A percentile compares a stretch with the other conserved stretches of the same genome.
Conservation (phyloP, 2,113 vertebrate species). For the Glaucomys volans region DNA sequence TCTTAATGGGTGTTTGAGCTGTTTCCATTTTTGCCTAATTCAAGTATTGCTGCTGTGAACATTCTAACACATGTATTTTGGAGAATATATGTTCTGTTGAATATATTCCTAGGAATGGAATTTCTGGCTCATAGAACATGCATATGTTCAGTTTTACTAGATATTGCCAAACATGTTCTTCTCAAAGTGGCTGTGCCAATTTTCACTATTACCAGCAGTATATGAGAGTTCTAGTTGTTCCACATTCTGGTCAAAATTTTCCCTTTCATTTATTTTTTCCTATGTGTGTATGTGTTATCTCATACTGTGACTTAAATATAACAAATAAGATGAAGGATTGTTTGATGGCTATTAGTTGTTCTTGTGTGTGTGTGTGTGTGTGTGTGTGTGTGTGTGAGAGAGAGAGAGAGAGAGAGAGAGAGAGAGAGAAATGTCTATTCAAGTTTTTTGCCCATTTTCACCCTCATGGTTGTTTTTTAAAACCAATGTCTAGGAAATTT, state of each 20-base stretch:
- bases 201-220: not conserved
- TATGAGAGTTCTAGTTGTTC: not conserved
- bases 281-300: not conserved
- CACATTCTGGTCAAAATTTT: not conserved
- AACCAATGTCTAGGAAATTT: not conserved
- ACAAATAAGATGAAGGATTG: not conserved
- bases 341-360: not conserved
- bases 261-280: not conserved
- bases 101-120: not conserved
- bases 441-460: not conserved
- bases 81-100: not conserved
- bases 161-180: not conserved
- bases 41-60: not conserved
- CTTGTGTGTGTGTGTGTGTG: no score
- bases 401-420: no score
- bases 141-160: not conserved
- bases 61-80: not conserved
- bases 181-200: not conserved
- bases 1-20: not conserved
- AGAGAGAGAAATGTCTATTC: not conserved
- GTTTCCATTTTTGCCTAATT: not conserved
- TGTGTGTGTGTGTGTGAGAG: no score
- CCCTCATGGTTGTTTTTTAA: not conserved
- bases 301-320: not conserved
- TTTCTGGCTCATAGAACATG: not conserved